Evolutionary conservation across 2,113 vertebrate species (phyloP).

Genomic region (Eurypyga helias): DNA sequence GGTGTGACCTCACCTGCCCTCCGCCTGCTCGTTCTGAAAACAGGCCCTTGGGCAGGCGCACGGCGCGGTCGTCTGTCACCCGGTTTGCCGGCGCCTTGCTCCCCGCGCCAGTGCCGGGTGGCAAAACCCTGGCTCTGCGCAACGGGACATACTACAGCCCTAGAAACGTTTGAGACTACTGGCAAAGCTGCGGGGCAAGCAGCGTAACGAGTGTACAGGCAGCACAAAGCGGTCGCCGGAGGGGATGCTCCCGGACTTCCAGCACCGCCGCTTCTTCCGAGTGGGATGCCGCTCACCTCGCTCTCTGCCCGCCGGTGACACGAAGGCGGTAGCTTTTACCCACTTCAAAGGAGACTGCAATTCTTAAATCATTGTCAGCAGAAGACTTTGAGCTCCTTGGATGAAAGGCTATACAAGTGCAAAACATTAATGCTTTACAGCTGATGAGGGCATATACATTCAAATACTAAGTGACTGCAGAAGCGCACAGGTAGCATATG

Average conservation of each 20-base stretch:
- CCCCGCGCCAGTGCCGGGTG: neutral
- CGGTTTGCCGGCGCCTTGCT: too few species aligned
- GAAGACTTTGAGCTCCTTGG: conserved; percentile 13
- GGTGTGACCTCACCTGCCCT: too few species aligned
- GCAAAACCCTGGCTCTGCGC: neutral
- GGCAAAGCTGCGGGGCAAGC: neutral
- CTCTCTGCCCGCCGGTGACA: neutral
- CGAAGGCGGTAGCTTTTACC: neutral
- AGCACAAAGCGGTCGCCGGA: rapidly evolving
- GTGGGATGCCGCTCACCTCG: rapidly evolving
- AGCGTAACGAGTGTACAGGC: rapidly evolving
- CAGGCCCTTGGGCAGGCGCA: too few species aligned
- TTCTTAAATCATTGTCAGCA: conserved; percentile 17
- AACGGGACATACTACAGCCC: neutral
- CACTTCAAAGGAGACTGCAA: conserved; percentile 44
- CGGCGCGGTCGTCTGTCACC: too few species aligned
- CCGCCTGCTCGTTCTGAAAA: too few species aligned
- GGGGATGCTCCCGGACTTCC: neutral
- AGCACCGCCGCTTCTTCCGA: rapidly evolving
- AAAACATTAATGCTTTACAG: conserved; percentile 53
- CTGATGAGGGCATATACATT: conserved; percentile 47
- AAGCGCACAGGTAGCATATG: conserved; percentile 37
- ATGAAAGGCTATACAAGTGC: conserved; percentile 62
- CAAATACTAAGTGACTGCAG: conserved; percentile 35
- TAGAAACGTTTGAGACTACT: rapidly evolving